Conservation (phyloP, 2,797 vertebrate species). For the Manis pentadactyla region DNA sequence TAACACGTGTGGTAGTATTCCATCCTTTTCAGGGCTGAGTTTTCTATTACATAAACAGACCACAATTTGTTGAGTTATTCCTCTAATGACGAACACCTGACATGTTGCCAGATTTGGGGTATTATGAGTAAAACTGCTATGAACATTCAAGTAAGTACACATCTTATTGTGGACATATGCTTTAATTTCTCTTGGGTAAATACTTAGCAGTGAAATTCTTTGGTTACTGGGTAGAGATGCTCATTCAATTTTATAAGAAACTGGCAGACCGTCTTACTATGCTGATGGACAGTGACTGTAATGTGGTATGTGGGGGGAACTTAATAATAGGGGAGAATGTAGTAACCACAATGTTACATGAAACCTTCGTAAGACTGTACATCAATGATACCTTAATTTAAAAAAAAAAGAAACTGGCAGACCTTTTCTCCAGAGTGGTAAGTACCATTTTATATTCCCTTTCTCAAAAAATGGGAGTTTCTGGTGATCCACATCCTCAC, state of each 20-base stretch:
- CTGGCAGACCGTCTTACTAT: no score
- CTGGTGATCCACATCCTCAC: background rate
- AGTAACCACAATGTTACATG: no score
- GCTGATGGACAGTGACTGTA: no score
- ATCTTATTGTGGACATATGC: background rate
- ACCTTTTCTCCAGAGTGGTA: background rate
- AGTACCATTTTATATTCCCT: background rate
- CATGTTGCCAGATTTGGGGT: background rate
- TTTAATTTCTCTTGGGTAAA: background rate
- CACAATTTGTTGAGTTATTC: slow-evolving; percentile 12
- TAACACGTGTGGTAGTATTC: background rate
- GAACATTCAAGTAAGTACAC: background rate
- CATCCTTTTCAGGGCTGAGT: background rate
- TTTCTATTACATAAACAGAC: background rate
- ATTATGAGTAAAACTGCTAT: background rate
- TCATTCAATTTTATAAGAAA: no score
- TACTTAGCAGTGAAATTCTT: background rate
- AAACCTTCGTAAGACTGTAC: no score
- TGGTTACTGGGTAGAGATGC: background rate
- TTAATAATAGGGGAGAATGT: no score
- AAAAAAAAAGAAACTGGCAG: background rate
- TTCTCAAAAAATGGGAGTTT: background rate
- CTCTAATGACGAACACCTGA: background rate
- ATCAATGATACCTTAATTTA: no score
- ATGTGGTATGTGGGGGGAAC: no score